These are phyloP conservation scores for Bemisia tabaci DNA, from an alignment of 1,140 invertebrate genomes.

Conservation along the genomic window DNA sequence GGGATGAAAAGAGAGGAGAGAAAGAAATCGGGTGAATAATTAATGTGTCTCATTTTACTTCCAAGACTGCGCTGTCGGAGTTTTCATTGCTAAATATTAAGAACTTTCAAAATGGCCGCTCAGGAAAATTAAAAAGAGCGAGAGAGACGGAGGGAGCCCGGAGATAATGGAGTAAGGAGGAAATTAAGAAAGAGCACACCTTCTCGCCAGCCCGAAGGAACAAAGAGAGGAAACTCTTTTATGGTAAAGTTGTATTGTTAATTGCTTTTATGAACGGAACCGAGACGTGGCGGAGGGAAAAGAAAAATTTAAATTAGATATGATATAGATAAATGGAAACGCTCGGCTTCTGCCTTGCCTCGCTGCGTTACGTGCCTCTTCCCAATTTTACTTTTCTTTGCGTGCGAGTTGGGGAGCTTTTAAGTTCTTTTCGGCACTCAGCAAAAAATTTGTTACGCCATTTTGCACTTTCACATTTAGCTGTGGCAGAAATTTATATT, in stretches of 20 bases:
- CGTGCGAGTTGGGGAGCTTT: no score
- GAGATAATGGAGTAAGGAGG: not conserved
- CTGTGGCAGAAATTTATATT: no score
- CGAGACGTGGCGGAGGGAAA: not conserved
- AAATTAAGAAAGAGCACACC: not conserved
- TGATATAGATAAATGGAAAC: not conserved
- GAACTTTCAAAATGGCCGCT: slow-evolving; percentile 25
- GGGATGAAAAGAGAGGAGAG: not conserved
- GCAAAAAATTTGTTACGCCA: no score
- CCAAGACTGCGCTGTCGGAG: slow-evolving; percentile 14
- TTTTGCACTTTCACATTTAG: no score
- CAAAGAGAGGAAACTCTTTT: not conserved
- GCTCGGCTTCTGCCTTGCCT: not conserved
- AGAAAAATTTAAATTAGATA: not conserved
- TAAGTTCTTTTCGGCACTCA: no score
- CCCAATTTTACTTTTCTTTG: no score
- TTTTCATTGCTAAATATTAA: slow-evolving; percentile 24
- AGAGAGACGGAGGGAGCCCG: slow-evolving; percentile 12
- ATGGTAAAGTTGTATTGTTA: not conserved
- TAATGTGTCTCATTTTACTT: slow-evolving; percentile 26
- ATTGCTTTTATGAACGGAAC: not conserved
- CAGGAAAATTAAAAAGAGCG: slow-evolving; percentile 23
- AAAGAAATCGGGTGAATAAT: slow-evolving; percentile 18
- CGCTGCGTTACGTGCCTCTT: no score
- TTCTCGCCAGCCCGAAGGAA: not conserved